Base-by-base conservation (phyloP, 2,113 vertebrate genomes). In the Pionites leucogaster region DNA sequence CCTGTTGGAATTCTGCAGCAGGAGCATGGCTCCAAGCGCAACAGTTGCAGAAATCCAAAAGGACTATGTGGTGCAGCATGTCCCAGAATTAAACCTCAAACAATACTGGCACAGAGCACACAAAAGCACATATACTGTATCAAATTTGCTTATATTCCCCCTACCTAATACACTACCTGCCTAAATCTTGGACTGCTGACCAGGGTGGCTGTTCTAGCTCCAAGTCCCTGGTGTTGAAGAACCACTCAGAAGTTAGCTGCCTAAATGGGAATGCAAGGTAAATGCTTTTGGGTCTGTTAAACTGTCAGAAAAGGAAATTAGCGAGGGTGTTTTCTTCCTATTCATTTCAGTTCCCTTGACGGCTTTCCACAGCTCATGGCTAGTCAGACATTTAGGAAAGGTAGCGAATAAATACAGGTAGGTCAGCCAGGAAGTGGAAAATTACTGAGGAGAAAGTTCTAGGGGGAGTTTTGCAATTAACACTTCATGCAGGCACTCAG, bases 31-130 rank as follows among this genome's bases (percentile, higher is more conserved):
- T 97, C 94, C 93, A 96, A 96, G 84, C 2, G 5, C 93, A 96
- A 96, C 96, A 96, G 90, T 96, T 97, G 93, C 84, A 91, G 88
- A 96, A 97, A 94, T 95, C 93, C 91, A 96, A 95, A 76, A 97
- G 92, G 95, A 94, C 65, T 95, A 74, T 17, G 2, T 46, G 91
- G 92, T 5, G 39, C 62, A 96, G 83, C 90, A 90, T 63, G 92
- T 87, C 85, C 78, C 76, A 94, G 77, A 96, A 97, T 93, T 95
- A 86, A 93, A 89, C 76, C 80, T 91, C 87, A 96, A 96, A 92
- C 90, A 69, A 91, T 95, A 86, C 82, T 91, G 90, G 91, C 90
- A 92, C n/a, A 46, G 37, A 68, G 92, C 60, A 91, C 18, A 83
- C 37, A 65, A 86, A 91, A 92, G 76, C 87, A 82, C 33, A 79